A percentile compares a stretch with the other conserved stretches of the same genome.
Conservation (phyloP, 2,888 invertebrate species). For the Pollenia labialis region DNA sequence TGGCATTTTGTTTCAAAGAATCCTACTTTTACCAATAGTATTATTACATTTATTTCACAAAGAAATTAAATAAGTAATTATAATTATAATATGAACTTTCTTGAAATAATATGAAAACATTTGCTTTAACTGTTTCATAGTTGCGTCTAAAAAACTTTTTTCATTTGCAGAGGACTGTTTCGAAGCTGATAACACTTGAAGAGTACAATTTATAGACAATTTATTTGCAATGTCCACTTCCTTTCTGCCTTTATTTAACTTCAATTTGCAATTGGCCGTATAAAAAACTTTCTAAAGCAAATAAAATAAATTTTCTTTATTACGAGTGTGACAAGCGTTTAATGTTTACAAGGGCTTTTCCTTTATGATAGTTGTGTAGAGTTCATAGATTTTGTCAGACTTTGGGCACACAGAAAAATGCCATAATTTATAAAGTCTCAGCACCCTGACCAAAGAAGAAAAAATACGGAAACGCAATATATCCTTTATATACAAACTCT, state of each 20-base stretch:
- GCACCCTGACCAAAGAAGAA: neutral
- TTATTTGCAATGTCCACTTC: constrained; percentile 60
- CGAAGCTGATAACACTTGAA: constrained; percentile 48
- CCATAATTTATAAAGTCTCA: constrained; percentile 56
- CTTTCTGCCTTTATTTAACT: constrained; percentile 21
- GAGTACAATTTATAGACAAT: constrained; percentile 59
- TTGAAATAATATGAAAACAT: neutral
- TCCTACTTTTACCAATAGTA: too few species aligned
- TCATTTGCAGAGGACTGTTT: constrained; percentile 27
- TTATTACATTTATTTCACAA: too few species aligned
- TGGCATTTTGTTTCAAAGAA: too few species aligned
- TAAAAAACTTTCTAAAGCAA: constrained; percentile 43
- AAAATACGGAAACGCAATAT: constrained; percentile 33
- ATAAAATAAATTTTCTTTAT: constrained; percentile 69
- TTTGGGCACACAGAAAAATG: constrained; percentile 11
- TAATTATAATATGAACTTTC: neutral
- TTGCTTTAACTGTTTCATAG: neutral
- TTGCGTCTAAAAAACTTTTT: neutral
- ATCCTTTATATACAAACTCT: constrained; percentile 55
- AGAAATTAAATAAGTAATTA: neutral
- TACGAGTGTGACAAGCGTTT: constrained; percentile 69
- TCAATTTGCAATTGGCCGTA: constrained; percentile 17
- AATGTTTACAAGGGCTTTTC: constrained; percentile 70
- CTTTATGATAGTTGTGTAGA: constrained; percentile 39
- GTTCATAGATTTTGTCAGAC: constrained; percentile 30